Conservation (phyloP, 2,888 invertebrate genomes). For the Siphonodentalium dalli region DNA sequence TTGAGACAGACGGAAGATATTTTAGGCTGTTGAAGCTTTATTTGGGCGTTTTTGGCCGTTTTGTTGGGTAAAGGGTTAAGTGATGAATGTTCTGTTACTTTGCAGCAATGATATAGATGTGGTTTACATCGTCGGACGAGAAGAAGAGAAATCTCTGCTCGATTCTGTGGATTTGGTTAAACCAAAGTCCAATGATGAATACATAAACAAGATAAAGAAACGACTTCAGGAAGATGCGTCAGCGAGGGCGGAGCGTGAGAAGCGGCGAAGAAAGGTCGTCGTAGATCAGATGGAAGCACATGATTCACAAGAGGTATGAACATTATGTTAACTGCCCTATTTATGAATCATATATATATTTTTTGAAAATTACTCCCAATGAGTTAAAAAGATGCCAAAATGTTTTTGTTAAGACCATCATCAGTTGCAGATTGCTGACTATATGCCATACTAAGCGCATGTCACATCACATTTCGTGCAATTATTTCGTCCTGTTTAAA, state of each 20-base stretch:
- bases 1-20: too few relatives aligned
- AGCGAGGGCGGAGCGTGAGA: slow-evolving; percentile 63
- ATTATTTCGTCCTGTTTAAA: background rate
- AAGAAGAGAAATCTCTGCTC: slow-evolving; percentile 38
- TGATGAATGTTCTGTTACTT: too few relatives aligned
- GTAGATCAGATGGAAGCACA: slow-evolving; percentile 64
- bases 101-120: slow-evolving; percentile 46
- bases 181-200: slow-evolving; percentile 57
- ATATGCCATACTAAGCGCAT: too few relatives aligned
- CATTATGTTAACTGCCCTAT: too few relatives aligned
- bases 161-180: slow-evolving; percentile 52
- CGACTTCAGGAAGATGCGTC: slow-evolving; percentile 62
- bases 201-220: slow-evolving; percentile 61
- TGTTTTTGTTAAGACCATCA: too few relatives aligned
- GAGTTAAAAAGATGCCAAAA: too few relatives aligned
- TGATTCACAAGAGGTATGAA: slow-evolving; percentile 57
- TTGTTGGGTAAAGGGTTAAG: too few relatives aligned
- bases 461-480: background rate
- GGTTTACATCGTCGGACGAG: slow-evolving; percentile 41
- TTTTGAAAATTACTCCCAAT: too few relatives aligned
- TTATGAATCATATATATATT: background rate
- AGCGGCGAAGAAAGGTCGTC: slow-evolving; percentile 63
- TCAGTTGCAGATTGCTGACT: too few relatives aligned
- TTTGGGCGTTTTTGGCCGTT: too few relatives aligned
- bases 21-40: too few relatives aligned